Evolutionary conservation across 2,888 invertebrate species (phyloP), one percentile per base, ranked within the genome.

Genomic region (Thereva unica): DNA sequence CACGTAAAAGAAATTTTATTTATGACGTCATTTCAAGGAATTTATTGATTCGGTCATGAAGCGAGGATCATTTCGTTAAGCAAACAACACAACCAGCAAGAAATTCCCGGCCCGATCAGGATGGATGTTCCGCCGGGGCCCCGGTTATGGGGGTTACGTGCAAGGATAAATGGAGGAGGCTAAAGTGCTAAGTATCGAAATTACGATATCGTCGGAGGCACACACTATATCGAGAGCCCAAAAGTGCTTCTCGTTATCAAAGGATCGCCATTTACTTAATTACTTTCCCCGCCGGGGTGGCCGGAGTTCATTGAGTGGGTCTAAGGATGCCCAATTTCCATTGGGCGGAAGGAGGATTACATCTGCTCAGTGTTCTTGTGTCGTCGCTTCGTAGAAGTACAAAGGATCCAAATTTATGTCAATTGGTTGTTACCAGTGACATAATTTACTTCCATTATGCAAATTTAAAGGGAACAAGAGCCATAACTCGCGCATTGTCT

Each of bases 401-500:
- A 67, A 67, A 67, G 57, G 57, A n/a, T 44, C 52, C 12, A 57
- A 69, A 69, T 69, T 69, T 69, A 69, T 69, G 69, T 69, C 69
- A 69, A 69, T 66, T 69, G 69, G 64, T 65, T 69, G 64, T 69
- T 69, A 67, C 69, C 69, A 69, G 69, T 69, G 69, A 69, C 69
- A 69, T 69, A 69, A 69, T 69, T 69, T 69, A 69, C 69, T 67
- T 69, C 69, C 69, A 69, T 69, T 69, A 69, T 69, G 69, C 67
- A 69, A 69, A 69, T 69, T 67, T 67, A 64, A 67, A 69, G 67
- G 59, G 67, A 64, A 66, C 66, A 69, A 65, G 59, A 42, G 66
- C 64, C 61, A 67, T 69, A 69, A 69, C 67, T 69, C 66, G 67
- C 69, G 69, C 59, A 67, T 69, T 69, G 69, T 69, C 65, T 69